Evolutionary conservation across 2,797 vertebrate genomes (phyloP).

Genomic region (Gouania willdenowi): DNA sequence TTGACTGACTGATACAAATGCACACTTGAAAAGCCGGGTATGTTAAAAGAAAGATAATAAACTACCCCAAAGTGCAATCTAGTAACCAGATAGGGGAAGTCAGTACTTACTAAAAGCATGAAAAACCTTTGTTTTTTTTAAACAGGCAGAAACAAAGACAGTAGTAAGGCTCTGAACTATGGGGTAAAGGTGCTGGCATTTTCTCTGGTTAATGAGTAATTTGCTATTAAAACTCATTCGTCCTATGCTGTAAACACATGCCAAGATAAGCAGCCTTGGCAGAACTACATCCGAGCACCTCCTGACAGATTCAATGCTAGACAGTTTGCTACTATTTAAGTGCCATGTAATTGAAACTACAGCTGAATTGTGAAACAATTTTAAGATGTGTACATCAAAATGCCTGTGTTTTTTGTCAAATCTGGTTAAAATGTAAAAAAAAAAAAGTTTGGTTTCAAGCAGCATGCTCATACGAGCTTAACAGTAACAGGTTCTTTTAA

Average conservation of each 20-base stretch:
- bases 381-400: background rate
- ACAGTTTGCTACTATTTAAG: background rate
- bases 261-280: conserved; percentile 39
- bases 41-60: too few species aligned
- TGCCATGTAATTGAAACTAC: background rate
- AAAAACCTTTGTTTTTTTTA: background rate
- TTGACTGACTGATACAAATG: too few species aligned
- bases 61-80: too few species aligned
- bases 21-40: too few species aligned
- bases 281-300: conserved; percentile 18
- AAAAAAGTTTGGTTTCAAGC: too few species aligned
- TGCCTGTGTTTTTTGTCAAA: too few species aligned
- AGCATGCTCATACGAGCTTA: too few species aligned
- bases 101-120: too few species aligned
- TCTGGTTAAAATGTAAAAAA: too few species aligned
- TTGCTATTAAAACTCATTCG: conserved; percentile 30
- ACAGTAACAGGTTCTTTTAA: too few species aligned
- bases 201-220: conserved; percentile 44
- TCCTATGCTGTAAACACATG: conserved; percentile 9
- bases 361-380: background rate
- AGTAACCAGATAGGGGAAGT: too few species aligned
- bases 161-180: background rate
- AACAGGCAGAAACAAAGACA: background rate
- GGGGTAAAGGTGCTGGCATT: conserved; percentile 1
- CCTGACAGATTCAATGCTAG: conserved; percentile 7